A percentile compares a stretch with the other conserved stretches of the same genome.
Conservation (phyloP, 92 coral and sea anemone species). For the Porites cylindrica region DNA sequence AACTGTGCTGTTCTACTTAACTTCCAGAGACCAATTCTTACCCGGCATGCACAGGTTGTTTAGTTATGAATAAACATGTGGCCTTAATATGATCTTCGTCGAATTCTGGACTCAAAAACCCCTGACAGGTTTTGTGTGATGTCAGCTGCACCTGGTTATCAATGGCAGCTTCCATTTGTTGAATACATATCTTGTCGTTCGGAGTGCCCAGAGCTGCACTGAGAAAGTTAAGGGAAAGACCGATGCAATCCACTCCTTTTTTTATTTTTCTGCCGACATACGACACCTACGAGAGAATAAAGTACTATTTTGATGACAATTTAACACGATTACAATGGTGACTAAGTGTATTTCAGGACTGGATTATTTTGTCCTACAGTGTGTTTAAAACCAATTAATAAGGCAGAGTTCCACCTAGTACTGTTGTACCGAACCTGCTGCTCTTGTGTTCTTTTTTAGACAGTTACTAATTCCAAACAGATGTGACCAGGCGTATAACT, state of each 20-base stretch:
- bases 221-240: slow-evolving; percentile 14
- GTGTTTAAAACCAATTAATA: too few relatives aligned
- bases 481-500: too few relatives aligned
- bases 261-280: background rate
- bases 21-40: background rate
- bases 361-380: too few relatives aligned
- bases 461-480: too few relatives aligned
- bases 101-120: slow-evolving; percentile 21
- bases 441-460: too few relatives aligned
- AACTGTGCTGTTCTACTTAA: background rate
- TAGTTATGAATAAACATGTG: background rate
- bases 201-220: background rate
- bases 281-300: background rate
- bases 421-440: too few relatives aligned
- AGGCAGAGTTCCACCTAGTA: too few relatives aligned
- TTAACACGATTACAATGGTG: too few relatives aligned
- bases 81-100: slow-evolving; percentile 9
- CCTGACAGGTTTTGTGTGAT: background rate
- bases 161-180: slow-evolving; percentile 7
- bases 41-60: background rate
- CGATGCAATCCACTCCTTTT: slow-evolving; percentile 16
- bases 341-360: too few relatives aligned
- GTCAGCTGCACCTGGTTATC: slow-evolving; percentile 9
- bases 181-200: slow-evolving; percentile 7
- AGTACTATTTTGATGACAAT: too few relatives aligned